Evolutionary conservation across 92 coral and sea anemone species (phyloP).

Genomic region (Phenganax stokvisi): DNA sequence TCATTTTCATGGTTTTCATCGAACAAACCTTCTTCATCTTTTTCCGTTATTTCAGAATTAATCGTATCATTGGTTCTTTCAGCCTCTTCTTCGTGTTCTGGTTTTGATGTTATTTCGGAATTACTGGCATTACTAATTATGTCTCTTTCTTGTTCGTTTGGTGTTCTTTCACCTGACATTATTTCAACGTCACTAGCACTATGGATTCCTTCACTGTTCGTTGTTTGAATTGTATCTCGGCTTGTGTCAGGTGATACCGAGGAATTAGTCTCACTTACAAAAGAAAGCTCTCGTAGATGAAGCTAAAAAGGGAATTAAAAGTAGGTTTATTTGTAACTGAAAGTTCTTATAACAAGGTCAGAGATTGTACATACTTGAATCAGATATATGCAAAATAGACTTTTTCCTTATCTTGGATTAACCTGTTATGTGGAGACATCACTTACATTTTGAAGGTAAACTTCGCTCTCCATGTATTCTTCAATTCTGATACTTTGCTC

Average conservation of each 20-base stretch:
- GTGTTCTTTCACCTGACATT: too few species aligned
- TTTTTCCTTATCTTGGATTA: too few species aligned
- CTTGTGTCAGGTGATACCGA: neutral
- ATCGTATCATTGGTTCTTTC: too few species aligned
- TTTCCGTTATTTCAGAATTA: too few species aligned
- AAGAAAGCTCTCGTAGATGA: neutral
- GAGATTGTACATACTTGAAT: too few species aligned
- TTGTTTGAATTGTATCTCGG: neutral
- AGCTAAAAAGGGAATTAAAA: neutral
- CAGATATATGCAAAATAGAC: too few species aligned
- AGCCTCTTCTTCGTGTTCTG: neutral
- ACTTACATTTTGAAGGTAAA: constrained; percentile 18
- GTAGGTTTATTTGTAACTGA: neutral
- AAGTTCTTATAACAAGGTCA: too few species aligned
- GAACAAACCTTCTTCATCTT: too few species aligned
- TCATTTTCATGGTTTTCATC: too few species aligned
- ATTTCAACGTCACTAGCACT: too few species aligned
- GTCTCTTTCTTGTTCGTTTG: neutral
- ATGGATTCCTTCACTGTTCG: neutral
- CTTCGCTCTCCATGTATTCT: neutral
- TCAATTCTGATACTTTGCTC: neutral
- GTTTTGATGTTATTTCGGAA: neutral
- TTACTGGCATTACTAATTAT: neutral
- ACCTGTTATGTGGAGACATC: neutral
- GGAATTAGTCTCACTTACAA: neutral